Conservation (phyloP, 2,113 vertebrate genomes). For the Todiramphus saurophagus region DNA sequence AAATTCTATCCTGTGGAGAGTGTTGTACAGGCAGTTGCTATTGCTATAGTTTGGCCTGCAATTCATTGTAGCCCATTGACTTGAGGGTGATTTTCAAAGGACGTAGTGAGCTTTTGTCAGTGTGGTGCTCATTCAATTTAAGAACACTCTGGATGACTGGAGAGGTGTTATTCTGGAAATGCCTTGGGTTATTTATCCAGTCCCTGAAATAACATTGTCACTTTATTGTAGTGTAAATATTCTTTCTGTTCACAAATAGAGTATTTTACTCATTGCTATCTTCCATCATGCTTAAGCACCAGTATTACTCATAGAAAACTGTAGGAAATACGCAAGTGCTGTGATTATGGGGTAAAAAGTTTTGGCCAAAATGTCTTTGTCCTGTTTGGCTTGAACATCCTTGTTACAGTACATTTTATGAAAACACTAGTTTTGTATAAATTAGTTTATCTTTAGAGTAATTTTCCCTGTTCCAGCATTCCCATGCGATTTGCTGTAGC, state of each 20-base stretch:
- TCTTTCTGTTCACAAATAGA: background rate
- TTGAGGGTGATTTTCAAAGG: background rate
- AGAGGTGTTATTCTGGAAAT: background rate
- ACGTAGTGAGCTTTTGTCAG: background rate
- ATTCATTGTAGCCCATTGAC: background rate
- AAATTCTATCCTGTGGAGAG: background rate
- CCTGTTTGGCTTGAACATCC: background rate
- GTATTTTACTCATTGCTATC: background rate
- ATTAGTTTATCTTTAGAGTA: background rate
- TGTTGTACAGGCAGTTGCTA: background rate
- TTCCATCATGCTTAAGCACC: background rate
- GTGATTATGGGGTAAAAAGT: background rate
- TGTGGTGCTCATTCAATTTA: background rate
- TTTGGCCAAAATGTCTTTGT: background rate
- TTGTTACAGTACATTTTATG: background rate
- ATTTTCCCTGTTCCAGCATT: background rate
- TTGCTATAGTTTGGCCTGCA: background rate
- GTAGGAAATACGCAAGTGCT: background rate
- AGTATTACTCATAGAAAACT: background rate
- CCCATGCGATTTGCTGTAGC: background rate
- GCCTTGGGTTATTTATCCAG: background rate
- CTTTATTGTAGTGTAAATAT: background rate
- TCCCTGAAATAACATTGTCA: background rate
- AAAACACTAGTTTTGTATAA: background rate
- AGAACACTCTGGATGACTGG: background rate